These are phyloP conservation scores for Hydriomena furcata DNA, from an alignment of 2,888 invertebrate genomes.

Conservation along the genomic window DNA sequence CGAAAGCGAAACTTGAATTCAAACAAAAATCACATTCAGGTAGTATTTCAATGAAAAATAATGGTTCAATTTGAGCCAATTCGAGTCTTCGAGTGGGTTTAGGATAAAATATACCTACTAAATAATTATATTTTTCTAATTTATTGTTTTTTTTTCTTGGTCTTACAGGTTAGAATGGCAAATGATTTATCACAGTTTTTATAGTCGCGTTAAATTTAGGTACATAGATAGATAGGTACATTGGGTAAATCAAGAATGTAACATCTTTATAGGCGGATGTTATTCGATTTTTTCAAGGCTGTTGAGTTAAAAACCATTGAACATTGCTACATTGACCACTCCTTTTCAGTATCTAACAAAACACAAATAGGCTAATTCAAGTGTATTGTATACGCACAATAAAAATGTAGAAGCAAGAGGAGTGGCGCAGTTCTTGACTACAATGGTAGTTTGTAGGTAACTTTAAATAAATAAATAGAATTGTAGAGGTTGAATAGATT, in stretches of 20 bases:
- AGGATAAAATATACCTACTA: too few species aligned
- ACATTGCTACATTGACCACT: conserved; percentile 18
- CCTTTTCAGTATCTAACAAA: conserved; percentile 16
- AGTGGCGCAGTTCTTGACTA: conserved; percentile 21
- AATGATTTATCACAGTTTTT: too few species aligned
- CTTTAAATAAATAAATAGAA: neutral
- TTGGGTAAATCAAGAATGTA: too few species aligned
- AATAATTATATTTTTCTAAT: too few species aligned
- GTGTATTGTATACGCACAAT: conserved; percentile 14
- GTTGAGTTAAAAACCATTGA: conserved; percentile 31
- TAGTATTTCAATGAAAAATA: too few species aligned
- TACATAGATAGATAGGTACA: too few species aligned
- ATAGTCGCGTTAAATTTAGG: neutral
- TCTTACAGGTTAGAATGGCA: too few species aligned
- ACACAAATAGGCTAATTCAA: conserved; percentile 26
- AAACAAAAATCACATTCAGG: too few species aligned
- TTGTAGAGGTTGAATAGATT: neutral
- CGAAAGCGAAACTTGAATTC: conserved; percentile 28
- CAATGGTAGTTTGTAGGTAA: conserved; percentile 8
- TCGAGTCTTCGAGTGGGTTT: too few species aligned
- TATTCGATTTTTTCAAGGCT: conserved; percentile 29
- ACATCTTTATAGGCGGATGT: conserved; percentile 12
- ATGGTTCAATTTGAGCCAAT: too few species aligned
- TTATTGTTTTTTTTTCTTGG: too few species aligned
- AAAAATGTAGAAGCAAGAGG: conserved; percentile 20